Percentiles rank a stretch among this genome's conserved stretches.
Evolutionary conservation across 2,113 vertebrate genomes (phyloP).

Genomic region (Myodes glareolus): DNA sequence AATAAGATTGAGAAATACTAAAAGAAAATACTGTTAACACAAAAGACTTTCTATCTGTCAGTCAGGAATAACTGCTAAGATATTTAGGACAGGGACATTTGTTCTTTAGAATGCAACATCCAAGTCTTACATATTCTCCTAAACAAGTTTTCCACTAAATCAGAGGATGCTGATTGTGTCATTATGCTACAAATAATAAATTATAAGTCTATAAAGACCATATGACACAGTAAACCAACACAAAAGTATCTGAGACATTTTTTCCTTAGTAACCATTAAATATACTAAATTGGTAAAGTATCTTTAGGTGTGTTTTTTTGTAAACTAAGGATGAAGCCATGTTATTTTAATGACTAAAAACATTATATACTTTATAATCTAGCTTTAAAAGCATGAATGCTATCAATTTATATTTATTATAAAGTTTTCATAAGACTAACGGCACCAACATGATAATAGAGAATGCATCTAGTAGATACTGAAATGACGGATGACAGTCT

Average conservation of each 20-base stretch:
- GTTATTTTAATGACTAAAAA: not conserved
- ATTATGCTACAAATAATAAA: conserved; percentile 59
- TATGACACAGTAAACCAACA: not conserved
- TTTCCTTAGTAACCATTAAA: conserved; percentile 25
- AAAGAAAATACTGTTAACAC: conserved; percentile 70
- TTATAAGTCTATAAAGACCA: not conserved
- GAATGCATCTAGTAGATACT: not conserved
- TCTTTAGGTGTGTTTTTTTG: not conserved
- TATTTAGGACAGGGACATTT: conserved; percentile 49
- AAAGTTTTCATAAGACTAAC: conserved; percentile 40
- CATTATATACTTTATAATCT: not conserved
- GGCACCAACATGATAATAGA: not conserved
- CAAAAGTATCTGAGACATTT: not conserved
- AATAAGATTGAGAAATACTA: conserved; percentile 74
- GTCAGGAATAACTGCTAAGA: conserved; percentile 51
- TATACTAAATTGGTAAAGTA: not conserved
- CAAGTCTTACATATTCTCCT: not conserved
- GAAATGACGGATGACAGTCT: not conserved
- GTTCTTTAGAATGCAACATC: not conserved
- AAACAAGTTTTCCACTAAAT: conserved; percentile 6
- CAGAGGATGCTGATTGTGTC: conserved; percentile 62
- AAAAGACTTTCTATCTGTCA: conserved; percentile 79
- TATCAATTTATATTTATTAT: not conserved
- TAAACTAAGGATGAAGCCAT: not conserved
- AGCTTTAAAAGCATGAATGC: not conserved